phyloP scores from a whole-genome alignment of 1,140 invertebrate genomes.

The Lepidurus apus region DNA sequence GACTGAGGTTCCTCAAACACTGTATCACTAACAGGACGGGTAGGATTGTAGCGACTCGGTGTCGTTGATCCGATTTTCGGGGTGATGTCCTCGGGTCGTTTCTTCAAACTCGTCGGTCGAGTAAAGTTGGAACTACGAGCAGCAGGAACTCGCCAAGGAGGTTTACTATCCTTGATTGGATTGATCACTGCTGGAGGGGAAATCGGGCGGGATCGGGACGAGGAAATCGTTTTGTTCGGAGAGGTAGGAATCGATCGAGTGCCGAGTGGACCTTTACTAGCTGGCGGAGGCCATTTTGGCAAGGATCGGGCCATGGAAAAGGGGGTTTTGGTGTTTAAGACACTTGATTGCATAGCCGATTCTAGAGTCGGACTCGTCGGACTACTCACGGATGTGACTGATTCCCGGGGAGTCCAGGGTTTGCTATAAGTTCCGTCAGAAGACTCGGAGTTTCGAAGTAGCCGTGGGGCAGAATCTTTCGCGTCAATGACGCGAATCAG shows the following conservation, averaged over 20 bases:
- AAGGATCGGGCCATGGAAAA: constrained; percentile 26
- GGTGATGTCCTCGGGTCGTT: background rate
- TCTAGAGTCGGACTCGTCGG: background rate
- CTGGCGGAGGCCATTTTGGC: constrained; percentile 31
- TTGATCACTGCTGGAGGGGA: constrained; percentile 5
- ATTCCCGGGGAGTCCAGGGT: constrained; percentile 30
- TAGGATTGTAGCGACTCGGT: background rate
- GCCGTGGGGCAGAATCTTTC: background rate
- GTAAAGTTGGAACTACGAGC: background rate
- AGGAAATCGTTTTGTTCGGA: background rate
- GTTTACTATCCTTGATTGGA: constrained; percentile 5
- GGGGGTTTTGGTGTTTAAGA: background rate
- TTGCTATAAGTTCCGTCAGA: constrained; percentile 33
- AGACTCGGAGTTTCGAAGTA: constrained; percentile 23
- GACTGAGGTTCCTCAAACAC: background rate
- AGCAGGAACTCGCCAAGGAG: constrained; percentile 28
- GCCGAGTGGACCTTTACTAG: background rate
- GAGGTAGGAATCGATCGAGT: background rate
- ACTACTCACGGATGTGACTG: background rate
- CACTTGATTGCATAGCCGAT: background rate
- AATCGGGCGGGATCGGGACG: background rate
- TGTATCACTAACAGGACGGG: background rate
- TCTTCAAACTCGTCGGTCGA: background rate
- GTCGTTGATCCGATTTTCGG: background rate
- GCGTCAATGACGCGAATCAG: constrained; percentile 27